Evolutionary conservation across 2,797 vertebrate genomes (phyloP).

Genomic region (Lagorchestes hirsutus): DNA sequence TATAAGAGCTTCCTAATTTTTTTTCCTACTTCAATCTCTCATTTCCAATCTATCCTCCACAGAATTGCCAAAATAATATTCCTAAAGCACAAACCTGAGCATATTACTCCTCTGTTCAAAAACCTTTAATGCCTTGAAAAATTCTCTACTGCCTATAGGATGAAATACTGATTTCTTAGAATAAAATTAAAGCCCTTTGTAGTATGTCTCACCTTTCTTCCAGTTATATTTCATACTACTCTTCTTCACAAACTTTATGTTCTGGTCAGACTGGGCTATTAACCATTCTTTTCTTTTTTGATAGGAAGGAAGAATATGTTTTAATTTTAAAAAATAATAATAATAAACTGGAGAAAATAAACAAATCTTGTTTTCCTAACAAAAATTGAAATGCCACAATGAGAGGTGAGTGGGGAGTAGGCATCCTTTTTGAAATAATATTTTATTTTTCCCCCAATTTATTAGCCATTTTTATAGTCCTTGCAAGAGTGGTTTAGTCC

Average conservation of each 20-base stretch:
- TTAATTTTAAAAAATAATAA: too few species aligned
- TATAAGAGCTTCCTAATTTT: not conserved
- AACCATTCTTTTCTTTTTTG: too few species aligned
- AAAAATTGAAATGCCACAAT: too few species aligned
- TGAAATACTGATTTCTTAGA: not conserved
- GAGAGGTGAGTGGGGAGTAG: too few species aligned
- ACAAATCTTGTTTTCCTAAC: too few species aligned
- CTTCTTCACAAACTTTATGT: not conserved
- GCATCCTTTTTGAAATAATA: too few species aligned
- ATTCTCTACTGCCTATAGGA: not conserved
- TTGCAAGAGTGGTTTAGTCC: too few species aligned
- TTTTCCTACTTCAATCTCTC: not conserved
- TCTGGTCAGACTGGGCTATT: not conserved
- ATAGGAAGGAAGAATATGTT: too few species aligned
- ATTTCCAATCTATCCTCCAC: not conserved
- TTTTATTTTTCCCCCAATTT: not conserved
- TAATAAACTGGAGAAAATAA: too few species aligned
- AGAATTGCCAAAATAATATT: not conserved
- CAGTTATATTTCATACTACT: not conserved
- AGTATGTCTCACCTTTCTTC: not conserved
- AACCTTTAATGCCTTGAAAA: not conserved
- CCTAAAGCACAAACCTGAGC: not conserved
- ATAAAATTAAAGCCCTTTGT: not conserved
- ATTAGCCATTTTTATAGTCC: not conserved
- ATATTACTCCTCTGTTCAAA: not conserved